Conservation (phyloP, 2,797 vertebrate species). For the Scleropages formosus region DNA sequence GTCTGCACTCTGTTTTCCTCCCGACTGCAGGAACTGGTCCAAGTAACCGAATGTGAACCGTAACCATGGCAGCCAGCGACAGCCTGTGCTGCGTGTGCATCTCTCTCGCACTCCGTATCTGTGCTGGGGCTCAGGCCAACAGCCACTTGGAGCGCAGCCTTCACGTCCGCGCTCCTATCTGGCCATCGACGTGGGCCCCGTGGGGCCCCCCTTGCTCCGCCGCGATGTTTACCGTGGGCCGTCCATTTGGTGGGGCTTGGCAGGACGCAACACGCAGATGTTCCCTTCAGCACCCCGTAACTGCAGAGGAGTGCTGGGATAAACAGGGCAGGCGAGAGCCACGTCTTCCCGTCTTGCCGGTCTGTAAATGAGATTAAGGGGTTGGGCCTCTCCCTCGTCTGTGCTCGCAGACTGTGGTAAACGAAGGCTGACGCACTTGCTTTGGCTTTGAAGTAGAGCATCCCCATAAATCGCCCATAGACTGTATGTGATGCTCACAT, state of each 20-base stretch:
- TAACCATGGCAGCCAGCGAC: conserved; percentile 66
- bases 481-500: neutral
- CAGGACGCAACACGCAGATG: conserved; percentile 58
- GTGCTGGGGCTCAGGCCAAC: neutral
- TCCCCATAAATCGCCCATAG: neutral
- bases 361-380: conserved; percentile 58
- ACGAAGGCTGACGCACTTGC: too few relatives aligned
- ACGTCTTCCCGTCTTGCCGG: conserved; percentile 48
- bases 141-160: too few relatives aligned
- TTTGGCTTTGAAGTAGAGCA: neutral
- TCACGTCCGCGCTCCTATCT: too few relatives aligned
- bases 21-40: conserved; percentile 60
- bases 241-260: conserved; percentile 39
- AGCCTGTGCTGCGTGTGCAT: conserved; percentile 48
- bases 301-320: conserved; percentile 46
- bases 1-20: conserved; percentile 71
- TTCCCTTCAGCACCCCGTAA: conserved; percentile 53
- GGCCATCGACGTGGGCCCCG: too few relatives aligned
- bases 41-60: conserved; percentile 63
- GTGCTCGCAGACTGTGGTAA: neutral
- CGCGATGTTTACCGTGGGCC: too few relatives aligned
- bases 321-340: conserved; percentile 32
- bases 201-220: too few relatives aligned
- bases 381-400: conserved; percentile 34
- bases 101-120: conserved; percentile 51